Conservation (phyloP, 2,113 vertebrate genomes). For the Dolichotis patagonum region DNA sequence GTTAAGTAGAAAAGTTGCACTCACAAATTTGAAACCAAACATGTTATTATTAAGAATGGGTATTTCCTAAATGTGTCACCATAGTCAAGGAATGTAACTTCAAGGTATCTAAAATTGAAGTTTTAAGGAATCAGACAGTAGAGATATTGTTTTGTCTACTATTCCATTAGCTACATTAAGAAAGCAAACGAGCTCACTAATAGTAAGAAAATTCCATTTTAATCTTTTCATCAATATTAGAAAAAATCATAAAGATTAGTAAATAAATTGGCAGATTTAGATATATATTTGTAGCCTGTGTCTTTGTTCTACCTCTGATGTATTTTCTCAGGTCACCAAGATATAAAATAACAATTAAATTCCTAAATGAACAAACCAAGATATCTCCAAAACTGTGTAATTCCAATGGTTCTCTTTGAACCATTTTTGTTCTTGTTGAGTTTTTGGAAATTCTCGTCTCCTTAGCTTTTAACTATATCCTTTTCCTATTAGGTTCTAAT, state of each 20-base stretch:
- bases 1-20: not conserved
- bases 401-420: not conserved
- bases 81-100: not conserved
- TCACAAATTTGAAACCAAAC: not conserved
- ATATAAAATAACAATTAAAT: constrained; percentile 21
- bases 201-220: not conserved
- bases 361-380: constrained; percentile 35
- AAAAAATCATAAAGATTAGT: not conserved
- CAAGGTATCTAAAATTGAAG: constrained; percentile 34
- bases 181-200: not conserved
- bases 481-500: not conserved
- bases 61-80: not conserved
- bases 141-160: not conserved
- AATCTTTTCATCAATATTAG: not conserved
- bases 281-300: not conserved
- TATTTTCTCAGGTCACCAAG: not conserved
- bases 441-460: constrained; percentile 36
- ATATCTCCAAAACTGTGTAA: not conserved
- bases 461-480: not conserved
- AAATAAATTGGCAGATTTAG: not conserved
- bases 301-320: not conserved
- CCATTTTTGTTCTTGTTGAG: not conserved
- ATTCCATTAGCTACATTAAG: constrained; percentile 31
- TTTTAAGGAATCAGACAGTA: constrained; percentile 13
- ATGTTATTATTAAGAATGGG: not conserved